A percentile compares a stretch with the other conserved stretches of the same genome.
Conservation (phyloP, 2,888 invertebrate genomes). For the Cephus rjabovi region DNA sequence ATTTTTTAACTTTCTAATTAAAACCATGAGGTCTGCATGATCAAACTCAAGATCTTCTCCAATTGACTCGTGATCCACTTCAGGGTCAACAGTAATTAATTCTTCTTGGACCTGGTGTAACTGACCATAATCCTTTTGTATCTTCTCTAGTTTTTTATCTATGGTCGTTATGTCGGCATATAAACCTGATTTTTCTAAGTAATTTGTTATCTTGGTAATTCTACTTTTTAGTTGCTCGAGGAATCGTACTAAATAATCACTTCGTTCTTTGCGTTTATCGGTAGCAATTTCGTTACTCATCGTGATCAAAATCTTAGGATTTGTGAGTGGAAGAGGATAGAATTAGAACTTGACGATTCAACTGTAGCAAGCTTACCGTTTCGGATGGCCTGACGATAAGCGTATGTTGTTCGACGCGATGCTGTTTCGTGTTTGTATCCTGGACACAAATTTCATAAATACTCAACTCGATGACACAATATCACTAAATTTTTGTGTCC, state of each 20-base stretch:
- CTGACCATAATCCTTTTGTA: background rate
- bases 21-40: slow-evolving; percentile 10
- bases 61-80: background rate
- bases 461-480: too few species aligned
- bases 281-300: background rate
- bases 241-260: background rate
- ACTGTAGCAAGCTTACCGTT: slow-evolving; percentile 11
- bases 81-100: background rate
- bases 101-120: background rate
- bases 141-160: background rate
- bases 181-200: background rate
- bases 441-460: too few species aligned
- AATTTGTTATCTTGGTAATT: too few species aligned
- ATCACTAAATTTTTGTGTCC: too few species aligned
- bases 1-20: slow-evolving; percentile 12
- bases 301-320: background rate
- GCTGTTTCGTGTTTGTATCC: too few species aligned
- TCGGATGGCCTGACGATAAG: too few species aligned
- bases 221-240: too few species aligned
- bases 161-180: background rate
- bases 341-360: slow-evolving; percentile 4
- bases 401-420: too few species aligned
- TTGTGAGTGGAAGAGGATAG: background rate
- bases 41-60: slow-evolving; percentile 13
- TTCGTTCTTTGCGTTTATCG: slow-evolving; percentile 3